phyloP scores from a whole-genome alignment of 2,888 invertebrate species.

The Eupithecia tripunctaria region DNA sequence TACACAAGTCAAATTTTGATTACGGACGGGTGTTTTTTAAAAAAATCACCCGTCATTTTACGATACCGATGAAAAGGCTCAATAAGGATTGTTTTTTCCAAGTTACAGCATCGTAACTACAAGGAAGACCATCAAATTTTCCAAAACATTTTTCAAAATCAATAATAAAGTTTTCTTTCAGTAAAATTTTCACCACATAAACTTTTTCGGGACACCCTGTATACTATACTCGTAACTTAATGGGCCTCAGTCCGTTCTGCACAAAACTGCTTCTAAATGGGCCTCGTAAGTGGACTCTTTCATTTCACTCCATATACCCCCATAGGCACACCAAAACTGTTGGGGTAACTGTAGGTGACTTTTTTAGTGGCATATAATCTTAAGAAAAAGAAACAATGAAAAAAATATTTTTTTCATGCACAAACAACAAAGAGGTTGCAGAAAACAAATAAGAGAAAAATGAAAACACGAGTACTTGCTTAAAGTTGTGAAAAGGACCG shows the following conservation, averaged over 20 bases:
- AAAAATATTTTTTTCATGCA: background rate
- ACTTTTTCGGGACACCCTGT: no score
- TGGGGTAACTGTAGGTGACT: background rate
- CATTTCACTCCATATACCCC: slow-evolving; percentile 28
- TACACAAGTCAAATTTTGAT: no score
- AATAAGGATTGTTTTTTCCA: no score
- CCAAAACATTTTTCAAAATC: no score
- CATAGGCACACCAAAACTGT: slow-evolving; percentile 14
- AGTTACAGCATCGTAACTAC: no score
- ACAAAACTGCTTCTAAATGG: slow-evolving; percentile 45
- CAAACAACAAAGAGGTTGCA: background rate
- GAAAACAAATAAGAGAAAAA: background rate
- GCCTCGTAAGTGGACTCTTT: slow-evolving; percentile 40
- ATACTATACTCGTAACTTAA: slow-evolving; percentile 29
- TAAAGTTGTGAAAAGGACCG: background rate
- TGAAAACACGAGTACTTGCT: background rate
- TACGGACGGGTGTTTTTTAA: no score
- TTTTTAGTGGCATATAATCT: background rate
- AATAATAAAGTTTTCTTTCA: no score
- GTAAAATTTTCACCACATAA: no score
- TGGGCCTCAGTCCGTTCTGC: slow-evolving; percentile 28
- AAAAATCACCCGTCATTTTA: no score
- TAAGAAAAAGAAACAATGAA: background rate
- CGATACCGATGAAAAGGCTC: no score
- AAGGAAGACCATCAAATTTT: no score